Conservation (phyloP, 2,113 vertebrate genomes). For the Lethenteron reissneri region DNA sequence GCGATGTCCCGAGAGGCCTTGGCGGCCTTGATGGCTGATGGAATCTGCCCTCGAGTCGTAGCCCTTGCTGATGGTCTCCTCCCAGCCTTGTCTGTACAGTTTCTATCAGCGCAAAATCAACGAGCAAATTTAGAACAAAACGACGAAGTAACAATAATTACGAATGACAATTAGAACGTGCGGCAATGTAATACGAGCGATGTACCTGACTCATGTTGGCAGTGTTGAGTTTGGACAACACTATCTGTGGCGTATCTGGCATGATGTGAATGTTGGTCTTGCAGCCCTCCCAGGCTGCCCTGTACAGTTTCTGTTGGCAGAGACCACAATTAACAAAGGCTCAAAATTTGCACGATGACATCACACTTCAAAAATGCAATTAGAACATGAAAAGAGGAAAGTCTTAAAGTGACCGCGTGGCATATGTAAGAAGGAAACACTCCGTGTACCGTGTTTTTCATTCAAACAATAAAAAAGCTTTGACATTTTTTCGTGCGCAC, state of each 20-base stretch:
- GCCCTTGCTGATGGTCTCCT: constrained; percentile 57
- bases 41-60: constrained; percentile 55
- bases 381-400: too few species aligned
- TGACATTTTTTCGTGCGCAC: too few species aligned
- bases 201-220: constrained; percentile 38
- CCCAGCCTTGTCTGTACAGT: constrained; percentile 60
- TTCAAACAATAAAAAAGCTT: too few species aligned
- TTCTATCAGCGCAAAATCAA: constrained; percentile 27
- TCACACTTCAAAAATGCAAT: too few species aligned
- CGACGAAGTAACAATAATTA: too few species aligned
- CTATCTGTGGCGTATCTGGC: constrained; percentile 40
- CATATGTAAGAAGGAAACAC: too few species aligned
- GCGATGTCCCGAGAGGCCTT: constrained; percentile 57
- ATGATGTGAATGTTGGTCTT: constrained; percentile 38
- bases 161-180: too few species aligned
- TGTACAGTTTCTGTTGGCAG: constrained; percentile 31
- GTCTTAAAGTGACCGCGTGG: too few species aligned
- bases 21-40: constrained; percentile 59
- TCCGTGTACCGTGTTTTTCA: too few species aligned
- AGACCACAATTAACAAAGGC: too few species aligned
- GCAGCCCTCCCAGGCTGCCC: constrained; percentile 55
- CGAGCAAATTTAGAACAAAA: too few species aligned
- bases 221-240: constrained; percentile 34
- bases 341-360: too few species aligned
- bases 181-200: background rate